These are phyloP conservation scores for Rhinatrema bivittatum DNA, from an alignment of 2,797 vertebrate genomes.

Conservation along the genomic window DNA sequence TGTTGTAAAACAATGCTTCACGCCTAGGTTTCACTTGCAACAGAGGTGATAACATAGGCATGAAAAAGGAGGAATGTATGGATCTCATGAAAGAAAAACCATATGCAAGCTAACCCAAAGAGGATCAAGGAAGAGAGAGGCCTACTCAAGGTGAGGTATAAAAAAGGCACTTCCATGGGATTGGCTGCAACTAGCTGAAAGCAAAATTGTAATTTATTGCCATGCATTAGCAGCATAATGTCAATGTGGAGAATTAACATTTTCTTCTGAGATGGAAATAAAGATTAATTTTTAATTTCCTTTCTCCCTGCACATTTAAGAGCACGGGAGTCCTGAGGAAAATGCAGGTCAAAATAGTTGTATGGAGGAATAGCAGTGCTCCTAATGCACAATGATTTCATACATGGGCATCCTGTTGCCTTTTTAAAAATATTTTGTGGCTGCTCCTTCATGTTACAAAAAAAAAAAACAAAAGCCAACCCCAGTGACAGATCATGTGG, in stretches of 20 bases:
- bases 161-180: slow-evolving; percentile 27
- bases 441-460: slow-evolving; percentile 40
- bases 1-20: no score
- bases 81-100: no score
- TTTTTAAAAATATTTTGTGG: slow-evolving; percentile 57
- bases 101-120: no score
- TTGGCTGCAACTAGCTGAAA: slow-evolving; percentile 50
- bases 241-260: slow-evolving; percentile 65
- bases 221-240: slow-evolving; percentile 58
- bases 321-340: slow-evolving; percentile 43
- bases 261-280: slow-evolving; percentile 71
- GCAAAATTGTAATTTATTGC: slow-evolving; percentile 63
- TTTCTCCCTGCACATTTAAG: slow-evolving; percentile 63
- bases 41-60: no score
- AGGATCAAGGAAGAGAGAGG: no score
- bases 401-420: slow-evolving; percentile 33
- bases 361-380: slow-evolving; percentile 53
- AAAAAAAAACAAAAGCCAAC: no score
- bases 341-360: slow-evolving; percentile 59
- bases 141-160: not conserved
- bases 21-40: no score
- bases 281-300: slow-evolving; percentile 78
- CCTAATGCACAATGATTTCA: slow-evolving; percentile 50
- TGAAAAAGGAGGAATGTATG: no score
- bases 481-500: not conserved